Percentiles rank a stretch among this genome's conserved stretches.
phyloP scores from a whole-genome alignment of 2,888 invertebrate genomes.

The Quadroppia sp. region DNA sequence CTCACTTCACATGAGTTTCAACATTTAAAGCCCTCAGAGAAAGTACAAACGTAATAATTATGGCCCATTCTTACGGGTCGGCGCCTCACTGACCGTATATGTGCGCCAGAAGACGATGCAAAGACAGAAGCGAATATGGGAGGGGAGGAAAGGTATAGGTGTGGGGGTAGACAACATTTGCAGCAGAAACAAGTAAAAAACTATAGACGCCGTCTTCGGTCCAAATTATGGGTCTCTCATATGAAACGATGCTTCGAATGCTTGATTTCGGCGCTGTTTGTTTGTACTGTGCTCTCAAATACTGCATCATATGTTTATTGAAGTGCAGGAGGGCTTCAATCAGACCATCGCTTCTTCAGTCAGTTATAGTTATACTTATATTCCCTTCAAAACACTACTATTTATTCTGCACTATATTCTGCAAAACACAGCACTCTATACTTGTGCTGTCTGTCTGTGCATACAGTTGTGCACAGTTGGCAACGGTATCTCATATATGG shows the following conservation, averaged over 20 bases:
- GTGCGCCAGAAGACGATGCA: slow-evolving; percentile 8
- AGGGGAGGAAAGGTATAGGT: slow-evolving; percentile 30
- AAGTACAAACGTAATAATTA: slow-evolving; percentile 39
- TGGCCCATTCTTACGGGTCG: slow-evolving; percentile 32
- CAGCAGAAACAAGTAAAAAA: slow-evolving; percentile 34
- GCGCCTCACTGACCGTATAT: slow-evolving; percentile 38
- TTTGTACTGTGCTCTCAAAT: slow-evolving; percentile 23
- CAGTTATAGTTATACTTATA: slow-evolving; percentile 32
- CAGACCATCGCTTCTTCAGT: neutral
- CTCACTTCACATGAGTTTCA: slow-evolving; percentile 11
- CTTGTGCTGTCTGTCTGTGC: slow-evolving; percentile 10
- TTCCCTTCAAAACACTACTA: neutral
- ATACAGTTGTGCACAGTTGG: neutral
- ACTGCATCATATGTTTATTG: slow-evolving; percentile 23
- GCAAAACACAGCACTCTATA: slow-evolving; percentile 10
- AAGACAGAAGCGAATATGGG: slow-evolving; percentile 38
- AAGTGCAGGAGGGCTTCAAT: slow-evolving; percentile 31
- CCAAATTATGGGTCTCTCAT: slow-evolving; percentile 37
- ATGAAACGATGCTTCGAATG: slow-evolving; percentile 23
- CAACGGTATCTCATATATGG: slow-evolving; percentile 8
- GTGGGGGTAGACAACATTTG: slow-evolving; percentile 25
- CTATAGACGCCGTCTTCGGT: slow-evolving; percentile 33
- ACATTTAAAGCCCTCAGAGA: slow-evolving; percentile 33
- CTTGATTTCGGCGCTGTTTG: slow-evolving; percentile 34
- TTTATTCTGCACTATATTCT: neutral